Conservation (phyloP, 2,888 invertebrate genomes). For the Bhutanitis thaidina region DNA sequence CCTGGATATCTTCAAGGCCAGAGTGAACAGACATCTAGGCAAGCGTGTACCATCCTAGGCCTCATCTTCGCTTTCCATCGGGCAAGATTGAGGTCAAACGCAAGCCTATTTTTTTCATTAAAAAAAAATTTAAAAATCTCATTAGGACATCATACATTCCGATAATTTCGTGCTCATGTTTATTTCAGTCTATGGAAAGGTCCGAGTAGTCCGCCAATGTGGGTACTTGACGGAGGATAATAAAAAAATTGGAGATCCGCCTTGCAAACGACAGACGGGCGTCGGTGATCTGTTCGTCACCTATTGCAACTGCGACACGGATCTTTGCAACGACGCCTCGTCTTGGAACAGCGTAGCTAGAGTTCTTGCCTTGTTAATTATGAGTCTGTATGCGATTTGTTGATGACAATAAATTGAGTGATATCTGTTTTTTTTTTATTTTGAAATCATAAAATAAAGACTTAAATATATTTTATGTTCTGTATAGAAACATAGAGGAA, state of each 20-base stretch:
- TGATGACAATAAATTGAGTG: slow-evolving; percentile 5
- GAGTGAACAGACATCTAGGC: too few relatives aligned
- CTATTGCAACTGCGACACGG: slow-evolving; percentile 89
- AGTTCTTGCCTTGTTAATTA: slow-evolving; percentile 4
- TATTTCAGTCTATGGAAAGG: slow-evolving; percentile 85
- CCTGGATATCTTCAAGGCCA: too few relatives aligned
- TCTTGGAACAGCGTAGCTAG: slow-evolving; percentile 3
- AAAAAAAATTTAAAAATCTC: too few relatives aligned
- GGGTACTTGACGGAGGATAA: slow-evolving; percentile 86
- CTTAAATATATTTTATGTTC: too few relatives aligned
- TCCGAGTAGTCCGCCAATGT: slow-evolving; percentile 88
- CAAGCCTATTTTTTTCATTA: too few relatives aligned
- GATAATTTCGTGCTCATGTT: background rate
- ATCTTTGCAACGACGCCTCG: slow-evolving; percentile 85
- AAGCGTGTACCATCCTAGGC: too few relatives aligned
- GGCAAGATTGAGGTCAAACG: too few relatives aligned
- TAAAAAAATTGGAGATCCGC: slow-evolving; percentile 70
- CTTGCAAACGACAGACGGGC: slow-evolving; percentile 85
- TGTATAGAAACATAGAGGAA: too few relatives aligned
- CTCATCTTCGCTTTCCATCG: too few relatives aligned
- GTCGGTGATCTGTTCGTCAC: slow-evolving; percentile 85
- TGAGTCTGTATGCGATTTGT: background rate
- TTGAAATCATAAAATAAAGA: background rate
- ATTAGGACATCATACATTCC: too few relatives aligned
- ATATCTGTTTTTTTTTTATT: slow-evolving; percentile 13